Conservation (phyloP, 2,888 invertebrate species). For the Agonopterix arenella region DNA sequence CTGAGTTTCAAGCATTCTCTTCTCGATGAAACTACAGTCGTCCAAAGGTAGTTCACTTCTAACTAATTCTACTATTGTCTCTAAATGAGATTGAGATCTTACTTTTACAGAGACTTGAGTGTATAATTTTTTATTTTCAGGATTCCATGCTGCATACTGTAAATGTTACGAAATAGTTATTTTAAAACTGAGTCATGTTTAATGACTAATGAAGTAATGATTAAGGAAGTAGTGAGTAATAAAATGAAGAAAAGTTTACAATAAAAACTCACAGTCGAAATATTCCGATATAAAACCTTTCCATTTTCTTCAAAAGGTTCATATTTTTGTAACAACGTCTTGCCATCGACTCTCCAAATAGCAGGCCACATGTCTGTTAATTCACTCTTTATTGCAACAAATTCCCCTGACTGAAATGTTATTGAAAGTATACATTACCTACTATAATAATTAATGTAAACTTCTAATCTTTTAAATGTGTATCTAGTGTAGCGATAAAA, state of each 20-base stretch:
- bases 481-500: not conserved
- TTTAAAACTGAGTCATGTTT: not conserved
- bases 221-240: not conserved
- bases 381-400: constrained; percentile 91
- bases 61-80: constrained; percentile 88
- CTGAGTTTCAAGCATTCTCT: constrained; percentile 85
- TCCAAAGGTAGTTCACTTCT: constrained; percentile 83
- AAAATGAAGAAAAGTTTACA: not conserved
- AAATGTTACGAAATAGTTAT: constrained; percentile 18
- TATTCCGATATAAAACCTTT: constrained; percentile 88
- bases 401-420: constrained; percentile 87
- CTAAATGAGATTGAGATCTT: constrained; percentile 84
- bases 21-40: constrained; percentile 83
- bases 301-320: constrained; percentile 90
- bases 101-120: constrained; percentile 87
- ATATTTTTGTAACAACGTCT: constrained; percentile 88
- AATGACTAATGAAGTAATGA: not conserved
- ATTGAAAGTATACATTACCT: not conserved
- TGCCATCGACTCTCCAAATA: constrained; percentile 94
- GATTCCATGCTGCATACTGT: constrained; percentile 91
- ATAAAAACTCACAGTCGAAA: constrained; percentile 84
- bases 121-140: constrained; percentile 87
- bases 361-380: constrained; percentile 88
- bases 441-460: not conserved
- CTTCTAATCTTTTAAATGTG: not conserved